Evolutionary conservation across 2,113 vertebrate species (phyloP), one percentile per base, ranked within the genome.

Genomic region (Madoqua kirkii): DNA sequence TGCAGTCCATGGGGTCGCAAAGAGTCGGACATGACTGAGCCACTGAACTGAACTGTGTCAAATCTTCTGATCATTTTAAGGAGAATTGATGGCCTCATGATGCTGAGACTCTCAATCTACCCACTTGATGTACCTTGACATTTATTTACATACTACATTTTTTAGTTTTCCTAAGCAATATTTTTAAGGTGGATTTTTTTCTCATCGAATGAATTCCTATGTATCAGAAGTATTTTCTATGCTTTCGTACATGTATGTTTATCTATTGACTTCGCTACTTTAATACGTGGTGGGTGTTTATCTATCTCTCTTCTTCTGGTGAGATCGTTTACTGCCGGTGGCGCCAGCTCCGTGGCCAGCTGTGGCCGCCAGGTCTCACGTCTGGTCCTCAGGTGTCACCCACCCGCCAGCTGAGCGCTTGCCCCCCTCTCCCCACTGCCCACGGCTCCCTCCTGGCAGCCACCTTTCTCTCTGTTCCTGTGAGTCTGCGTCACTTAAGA

Each of bases 341-440:
- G 5, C 1, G 0, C 19, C 13, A 1, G 6, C 13, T 0, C 10
- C 1, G 29, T 4, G 13, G 3, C 31, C 71, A 16, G 29, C 36
- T 17, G 27, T 2, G 21, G 52, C 11, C 31, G 1, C 5, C 29
- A 6, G 3, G 5, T 31, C 3, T 31, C 6, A 9, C 4, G 0
- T 1, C 36, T 3, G 27, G 17, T 33, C 16, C 67, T 57, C 87
- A 43, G 87, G 2, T 27, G 17, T 10, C 6, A 0, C 10, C 40
- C 16, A 5, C 52, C 23, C 40, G 17, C 2, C 3, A 12, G 23
- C 62, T 40, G 48, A 36, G 10, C 2, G 1, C 31, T 43, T 31
- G 16, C 50, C 7, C 10, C 7, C 8, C 71, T 48, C 14, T 11
- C 8, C 40, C 54, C 9, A 54, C 27, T 7, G 1, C 36, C 29